Conservation (phyloP, 2,797 vertebrate genomes). For the Labeo calbasu region DNA sequence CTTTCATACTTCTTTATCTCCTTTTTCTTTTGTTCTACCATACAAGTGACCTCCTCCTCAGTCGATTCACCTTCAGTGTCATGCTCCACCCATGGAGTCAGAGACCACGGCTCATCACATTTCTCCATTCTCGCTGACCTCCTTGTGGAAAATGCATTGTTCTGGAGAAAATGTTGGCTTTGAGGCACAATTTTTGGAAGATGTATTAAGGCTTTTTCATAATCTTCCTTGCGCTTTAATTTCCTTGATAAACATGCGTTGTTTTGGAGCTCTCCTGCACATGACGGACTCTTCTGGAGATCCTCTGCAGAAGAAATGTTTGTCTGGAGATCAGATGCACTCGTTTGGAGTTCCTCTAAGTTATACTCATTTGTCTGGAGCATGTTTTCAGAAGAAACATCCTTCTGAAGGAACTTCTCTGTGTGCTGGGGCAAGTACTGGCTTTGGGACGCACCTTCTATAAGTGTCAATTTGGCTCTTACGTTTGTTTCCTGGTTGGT, state of each 20-base stretch:
- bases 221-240: not conserved
- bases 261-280: not conserved
- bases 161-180: not conserved
- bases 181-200: not conserved
- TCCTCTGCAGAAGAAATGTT: not conserved
- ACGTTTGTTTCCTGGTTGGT: not conserved
- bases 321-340: not conserved
- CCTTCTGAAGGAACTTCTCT: not conserved
- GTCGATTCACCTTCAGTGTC: not conserved
- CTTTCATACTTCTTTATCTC: not conserved
- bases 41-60: not conserved
- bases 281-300: not conserved
- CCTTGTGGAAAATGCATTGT: too few relatives aligned
- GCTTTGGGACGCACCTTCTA: not conserved
- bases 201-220: not conserved
- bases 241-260: not conserved
- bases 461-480: not conserved
- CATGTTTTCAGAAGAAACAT: not conserved
- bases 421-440: not conserved
- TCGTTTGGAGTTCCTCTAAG: too few relatives aligned
- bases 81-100: not conserved
- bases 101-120: not conserved
- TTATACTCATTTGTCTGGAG: not conserved
- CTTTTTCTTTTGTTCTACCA: not conserved
- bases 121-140: not conserved